Evolutionary conservation across 2,797 vertebrate genomes (phyloP).

Genomic region (Tenualosa ilisha): DNA sequence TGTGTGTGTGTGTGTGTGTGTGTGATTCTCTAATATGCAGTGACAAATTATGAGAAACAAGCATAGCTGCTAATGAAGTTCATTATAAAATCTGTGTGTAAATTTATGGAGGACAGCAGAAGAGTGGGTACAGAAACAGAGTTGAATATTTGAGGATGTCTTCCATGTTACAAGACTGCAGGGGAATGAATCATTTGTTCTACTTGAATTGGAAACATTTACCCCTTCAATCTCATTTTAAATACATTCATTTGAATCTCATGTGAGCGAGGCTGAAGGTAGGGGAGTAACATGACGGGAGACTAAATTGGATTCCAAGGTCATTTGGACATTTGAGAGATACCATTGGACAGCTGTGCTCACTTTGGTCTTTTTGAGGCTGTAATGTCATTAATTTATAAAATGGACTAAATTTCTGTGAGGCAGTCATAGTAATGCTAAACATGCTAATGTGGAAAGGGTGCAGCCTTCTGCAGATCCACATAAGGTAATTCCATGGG

Average conservation of each 20-base stretch:
- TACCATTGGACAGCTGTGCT: conserved; percentile 27
- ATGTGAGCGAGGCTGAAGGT: conserved; percentile 50
- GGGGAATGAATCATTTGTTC: neutral
- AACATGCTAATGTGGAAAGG: neutral
- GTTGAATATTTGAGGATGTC: neutral
- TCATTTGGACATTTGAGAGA: conserved; percentile 59
- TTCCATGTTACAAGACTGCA: neutral
- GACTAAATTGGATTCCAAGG: conserved; percentile 70
- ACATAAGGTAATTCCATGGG: neutral
- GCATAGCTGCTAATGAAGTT: neutral
- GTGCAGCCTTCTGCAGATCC: neutral
- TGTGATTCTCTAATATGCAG: neutral
- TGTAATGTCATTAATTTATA: conserved; percentile 23
- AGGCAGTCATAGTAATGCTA: neutral
- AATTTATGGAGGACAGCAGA: neutral
- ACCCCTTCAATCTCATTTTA: conserved; percentile 53
- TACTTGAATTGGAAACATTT: conserved; percentile 59
- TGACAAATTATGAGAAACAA: neutral
- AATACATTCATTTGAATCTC: conserved; percentile 60
- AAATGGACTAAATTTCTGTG: conserved; percentile 8
- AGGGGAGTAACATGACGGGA: conserved; percentile 49
- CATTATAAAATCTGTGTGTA: neutral
- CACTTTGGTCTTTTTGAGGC: conserved; percentile 29
- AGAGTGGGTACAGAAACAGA: neutral
- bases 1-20: neutral